These are phyloP conservation scores for Drosophila pseudotakahashii DNA, from an alignment of 2,888 invertebrate genomes.

Conservation along the genomic window DNA sequence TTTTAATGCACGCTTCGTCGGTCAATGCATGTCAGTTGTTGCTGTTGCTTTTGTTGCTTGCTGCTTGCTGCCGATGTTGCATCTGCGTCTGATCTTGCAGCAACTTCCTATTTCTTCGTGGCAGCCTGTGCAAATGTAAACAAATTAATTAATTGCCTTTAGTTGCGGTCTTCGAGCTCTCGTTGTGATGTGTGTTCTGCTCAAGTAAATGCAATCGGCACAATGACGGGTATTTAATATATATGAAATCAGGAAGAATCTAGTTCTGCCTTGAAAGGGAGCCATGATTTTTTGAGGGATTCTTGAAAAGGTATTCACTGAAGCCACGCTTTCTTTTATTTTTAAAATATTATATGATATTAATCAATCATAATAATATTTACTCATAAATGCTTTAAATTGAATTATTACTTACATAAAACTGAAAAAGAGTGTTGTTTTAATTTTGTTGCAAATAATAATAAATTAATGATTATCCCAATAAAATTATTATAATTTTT, in stretches of 20 bases:
- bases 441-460: no score
- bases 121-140: slow-evolving; percentile 73
- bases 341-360: no score
- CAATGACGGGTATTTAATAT: slow-evolving; percentile 12
- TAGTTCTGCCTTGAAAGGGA: background rate
- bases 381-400: no score
- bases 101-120: slow-evolving; percentile 78
- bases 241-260: background rate
- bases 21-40: slow-evolving; percentile 72
- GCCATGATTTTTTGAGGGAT: background rate
- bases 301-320: no score
- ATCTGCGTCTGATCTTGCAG: slow-evolving; percentile 76
- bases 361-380: no score
- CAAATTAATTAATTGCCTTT: slow-evolving; percentile 79
- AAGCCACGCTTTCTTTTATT: no score
- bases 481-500: no score
- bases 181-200: slow-evolving; percentile 21
- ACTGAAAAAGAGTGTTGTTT: no score
- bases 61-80: slow-evolving; percentile 46
- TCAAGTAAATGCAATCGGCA: slow-evolving; percentile 26
- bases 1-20: slow-evolving; percentile 77
- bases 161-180: slow-evolving; percentile 57
- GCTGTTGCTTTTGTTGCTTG: slow-evolving; percentile 40
- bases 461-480: no score
- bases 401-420: no score